phyloP scores from a whole-genome alignment of 2,797 vertebrate genomes.

The Orestias chungarensis region DNA sequence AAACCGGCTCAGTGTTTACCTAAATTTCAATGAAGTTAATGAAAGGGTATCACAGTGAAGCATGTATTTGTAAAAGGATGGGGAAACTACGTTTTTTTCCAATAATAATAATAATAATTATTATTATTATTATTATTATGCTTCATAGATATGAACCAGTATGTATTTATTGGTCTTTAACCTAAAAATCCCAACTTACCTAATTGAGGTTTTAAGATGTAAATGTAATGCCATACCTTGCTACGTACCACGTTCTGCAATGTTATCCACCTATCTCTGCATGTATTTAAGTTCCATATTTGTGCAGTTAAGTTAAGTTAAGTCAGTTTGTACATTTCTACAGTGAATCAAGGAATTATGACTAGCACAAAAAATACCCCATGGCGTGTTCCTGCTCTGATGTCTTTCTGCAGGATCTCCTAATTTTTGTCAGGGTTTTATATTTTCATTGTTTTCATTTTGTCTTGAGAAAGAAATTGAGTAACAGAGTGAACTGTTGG shows the following conservation, averaged over 20 bases:
- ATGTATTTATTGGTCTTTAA: no score
- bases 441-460: constrained; percentile 8
- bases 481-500: not conserved
- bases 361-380: not conserved
- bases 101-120: no score
- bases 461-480: constrained; percentile 3
- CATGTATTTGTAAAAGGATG: no score
- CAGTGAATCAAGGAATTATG: constrained; percentile 2
- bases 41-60: no score
- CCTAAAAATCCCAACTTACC: no score
- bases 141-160: no score
- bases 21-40: no score
- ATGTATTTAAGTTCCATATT: not conserved
- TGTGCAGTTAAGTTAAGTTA: not conserved
- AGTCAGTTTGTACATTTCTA: constrained; percentile 2
- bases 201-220: no score
- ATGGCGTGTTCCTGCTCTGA: constrained; percentile 1
- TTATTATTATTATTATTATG: no score
- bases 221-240: constrained; percentile 18
- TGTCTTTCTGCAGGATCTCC: constrained; percentile 25
- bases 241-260: constrained; percentile 35
- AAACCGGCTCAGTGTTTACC: no score
- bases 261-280: constrained; percentile 11
- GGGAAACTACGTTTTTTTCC: no score
- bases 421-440: constrained; percentile 16